Base-by-base conservation (phyloP, 2,797 vertebrate genomes). In the Brachyalestes nurse region DNA sequence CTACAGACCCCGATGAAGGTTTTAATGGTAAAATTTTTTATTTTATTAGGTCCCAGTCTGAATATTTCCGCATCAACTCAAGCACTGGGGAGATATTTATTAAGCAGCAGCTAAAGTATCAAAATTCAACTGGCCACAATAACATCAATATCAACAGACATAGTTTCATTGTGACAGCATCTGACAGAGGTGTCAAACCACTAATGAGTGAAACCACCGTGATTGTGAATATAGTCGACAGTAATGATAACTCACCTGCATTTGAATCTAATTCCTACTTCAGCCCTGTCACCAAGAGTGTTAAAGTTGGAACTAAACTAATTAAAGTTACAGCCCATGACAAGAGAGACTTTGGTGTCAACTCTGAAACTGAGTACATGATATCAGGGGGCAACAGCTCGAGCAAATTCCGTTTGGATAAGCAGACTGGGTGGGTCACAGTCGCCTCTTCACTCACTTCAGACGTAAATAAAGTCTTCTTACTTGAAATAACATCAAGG, bases 141-240 rank as follows among this genome's bases (percentile, higher is more conserved):
- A 96, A 96, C 0, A 77, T 94, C 65, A 97, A 98, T 80, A 95
- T 98, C 73, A 99, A 99, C 23, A 95, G 97, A 42, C 97, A 99
- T 82, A 99, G 98, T 90, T 99, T 99, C 87, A 96, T 99, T 0
- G 96, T 99, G 77, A 98, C 97, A 0, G 96, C 96, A 0, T 99
- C 97, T 1, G 98, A 99, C 86, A 85, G 98, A 72, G 97, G 97
- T 1, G 88, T 89, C n/a, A 97, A 96, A 80, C 95, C 96, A 0
- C 82, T 98, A 45, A 92, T 98, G 89, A 99, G 98, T 0, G 98
- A 99, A 93, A 97, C 97, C 0, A 99, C 98, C 0, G 96, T 99
- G 4, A 99, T 98, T 69, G 93, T 99, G 75, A 98, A 98, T 74
- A 82, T 96, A 0, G 97, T 99, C 0, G 98, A 99, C 86, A 97